These are phyloP conservation scores for Elephantulus edwardii DNA, from an alignment of 2,113 vertebrate genomes.

Conservation along the genomic window DNA sequence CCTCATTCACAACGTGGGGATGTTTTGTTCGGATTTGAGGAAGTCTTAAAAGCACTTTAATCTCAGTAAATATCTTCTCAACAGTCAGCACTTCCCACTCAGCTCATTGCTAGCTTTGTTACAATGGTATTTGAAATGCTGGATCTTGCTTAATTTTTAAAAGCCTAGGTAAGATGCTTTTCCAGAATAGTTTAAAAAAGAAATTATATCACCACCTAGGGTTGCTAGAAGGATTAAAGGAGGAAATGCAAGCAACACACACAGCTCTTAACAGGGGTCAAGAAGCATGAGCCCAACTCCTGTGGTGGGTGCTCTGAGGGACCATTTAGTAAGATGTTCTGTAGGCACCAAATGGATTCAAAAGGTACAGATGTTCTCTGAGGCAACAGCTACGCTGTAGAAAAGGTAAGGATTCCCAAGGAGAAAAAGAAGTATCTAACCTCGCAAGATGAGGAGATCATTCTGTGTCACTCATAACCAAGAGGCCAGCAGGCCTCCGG, in stretches of 20 bases:
- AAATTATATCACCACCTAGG: too few relatives aligned
- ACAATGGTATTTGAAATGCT: background rate
- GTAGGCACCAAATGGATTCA: background rate
- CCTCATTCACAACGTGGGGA: background rate
- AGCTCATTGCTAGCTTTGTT: background rate
- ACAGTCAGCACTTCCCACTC: background rate
- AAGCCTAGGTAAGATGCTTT: background rate
- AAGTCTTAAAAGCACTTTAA: constrained; percentile 9
- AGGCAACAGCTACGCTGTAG: background rate
- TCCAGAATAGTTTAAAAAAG: too few relatives aligned
- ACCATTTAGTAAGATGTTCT: background rate
- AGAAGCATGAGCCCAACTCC: background rate
- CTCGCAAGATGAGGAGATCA: background rate
- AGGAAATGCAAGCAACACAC: background rate
- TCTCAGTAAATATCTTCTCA: constrained; percentile 26
- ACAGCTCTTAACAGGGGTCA: background rate
- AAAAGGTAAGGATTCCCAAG: background rate
- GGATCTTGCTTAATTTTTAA: background rate
- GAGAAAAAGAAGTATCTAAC: background rate
- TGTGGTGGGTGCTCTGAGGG: background rate
- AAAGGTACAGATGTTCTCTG: background rate
- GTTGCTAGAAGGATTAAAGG: background rate
- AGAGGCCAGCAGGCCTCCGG: background rate
- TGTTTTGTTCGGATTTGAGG: background rate
- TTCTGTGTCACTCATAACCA: background rate